These are phyloP conservation scores for Nemapogon koenigi DNA, from an alignment of 2,888 invertebrate species.

Conservation along the genomic window DNA sequence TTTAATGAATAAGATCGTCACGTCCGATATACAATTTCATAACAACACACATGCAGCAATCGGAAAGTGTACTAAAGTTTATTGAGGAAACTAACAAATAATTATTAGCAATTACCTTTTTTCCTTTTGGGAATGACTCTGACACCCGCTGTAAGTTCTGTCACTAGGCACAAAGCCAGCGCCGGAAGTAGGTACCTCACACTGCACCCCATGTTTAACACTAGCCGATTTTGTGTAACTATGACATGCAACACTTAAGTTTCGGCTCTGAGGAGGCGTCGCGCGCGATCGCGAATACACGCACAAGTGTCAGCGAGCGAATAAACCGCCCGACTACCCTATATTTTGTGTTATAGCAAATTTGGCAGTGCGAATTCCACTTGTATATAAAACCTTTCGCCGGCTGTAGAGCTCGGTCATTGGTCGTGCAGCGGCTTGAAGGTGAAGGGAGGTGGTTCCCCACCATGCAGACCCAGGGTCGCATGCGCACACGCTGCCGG, in stretches of 20 bases:
- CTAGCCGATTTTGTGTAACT: no score
- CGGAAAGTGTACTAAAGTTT: no score
- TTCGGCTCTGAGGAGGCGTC: no score
- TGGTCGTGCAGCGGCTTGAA: conserved; percentile 49
- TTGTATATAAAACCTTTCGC: conserved; percentile 72
- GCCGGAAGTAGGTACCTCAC: conserved; percentile 57
- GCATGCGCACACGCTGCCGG: conserved; percentile 30
- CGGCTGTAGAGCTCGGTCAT: conserved; percentile 57
- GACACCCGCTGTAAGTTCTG: conserved; percentile 59
- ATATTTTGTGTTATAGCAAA: conserved; percentile 68
- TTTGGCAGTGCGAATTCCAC: conserved; percentile 66
- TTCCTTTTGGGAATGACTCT: conserved; percentile 62
- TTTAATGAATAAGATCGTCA: no score
- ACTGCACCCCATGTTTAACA: conserved; percentile 56
- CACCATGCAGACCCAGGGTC: conserved; percentile 46
- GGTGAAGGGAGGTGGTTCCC: conserved; percentile 53
- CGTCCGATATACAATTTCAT: no score
- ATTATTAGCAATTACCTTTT: no score
- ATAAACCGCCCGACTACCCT: conserved; percentile 64
- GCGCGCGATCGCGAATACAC: conserved; percentile 3
- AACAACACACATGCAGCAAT: no score
- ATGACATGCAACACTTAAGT: conserved; percentile 30
- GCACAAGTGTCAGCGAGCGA: conserved; percentile 28
- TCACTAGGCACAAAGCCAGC: conserved; percentile 57
- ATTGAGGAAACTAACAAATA: no score